Conservation (phyloP, 1,140 invertebrate species). For the Drosophila albomicans region DNA sequence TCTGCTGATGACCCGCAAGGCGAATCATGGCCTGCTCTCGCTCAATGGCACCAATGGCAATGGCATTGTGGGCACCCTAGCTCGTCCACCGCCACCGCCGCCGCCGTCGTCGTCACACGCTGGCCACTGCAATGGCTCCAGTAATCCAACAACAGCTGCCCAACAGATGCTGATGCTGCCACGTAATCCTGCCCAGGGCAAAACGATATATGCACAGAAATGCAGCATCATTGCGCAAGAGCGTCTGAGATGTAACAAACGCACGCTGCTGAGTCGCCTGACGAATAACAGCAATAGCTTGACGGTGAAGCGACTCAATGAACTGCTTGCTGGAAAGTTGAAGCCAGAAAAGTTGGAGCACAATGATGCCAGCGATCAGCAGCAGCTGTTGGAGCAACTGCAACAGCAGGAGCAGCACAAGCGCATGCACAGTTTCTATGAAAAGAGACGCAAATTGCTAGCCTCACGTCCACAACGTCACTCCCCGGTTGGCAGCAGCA, state of each 20-base stretch:
- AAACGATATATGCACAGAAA: conserved; percentile 69
- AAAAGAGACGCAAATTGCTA: conserved; percentile 69
- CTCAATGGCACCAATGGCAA: conserved; percentile 54
- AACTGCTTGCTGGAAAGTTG: conserved; percentile 56
- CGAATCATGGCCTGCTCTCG: conserved; percentile 71
- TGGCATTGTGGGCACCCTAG: conserved; percentile 68
- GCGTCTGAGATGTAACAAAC: conserved; percentile 66
- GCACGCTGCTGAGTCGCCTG: conserved; percentile 34
- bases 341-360: conserved; percentile 48
- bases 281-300: conserved; percentile 19
- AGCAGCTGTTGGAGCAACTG: conserved; percentile 10
- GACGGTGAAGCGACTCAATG: conserved; percentile 63
- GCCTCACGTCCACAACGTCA: conserved; percentile 33
- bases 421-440: conserved; percentile 70
- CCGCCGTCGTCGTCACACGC: conserved; percentile 37
- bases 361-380: conserved; percentile 51
- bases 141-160: not conserved
- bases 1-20: conserved; percentile 70
- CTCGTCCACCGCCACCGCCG: conserved; percentile 49
- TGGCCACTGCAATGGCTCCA: conserved; percentile 55
- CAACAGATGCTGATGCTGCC: conserved; percentile 21
- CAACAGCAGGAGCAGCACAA: conserved; percentile 46
- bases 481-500: conserved; percentile 31
- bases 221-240: conserved; percentile 68
- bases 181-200: conserved; percentile 39